Base-by-base conservation (phyloP, 2,797 vertebrate genomes). In the Loriculus beryllinus region DNA sequence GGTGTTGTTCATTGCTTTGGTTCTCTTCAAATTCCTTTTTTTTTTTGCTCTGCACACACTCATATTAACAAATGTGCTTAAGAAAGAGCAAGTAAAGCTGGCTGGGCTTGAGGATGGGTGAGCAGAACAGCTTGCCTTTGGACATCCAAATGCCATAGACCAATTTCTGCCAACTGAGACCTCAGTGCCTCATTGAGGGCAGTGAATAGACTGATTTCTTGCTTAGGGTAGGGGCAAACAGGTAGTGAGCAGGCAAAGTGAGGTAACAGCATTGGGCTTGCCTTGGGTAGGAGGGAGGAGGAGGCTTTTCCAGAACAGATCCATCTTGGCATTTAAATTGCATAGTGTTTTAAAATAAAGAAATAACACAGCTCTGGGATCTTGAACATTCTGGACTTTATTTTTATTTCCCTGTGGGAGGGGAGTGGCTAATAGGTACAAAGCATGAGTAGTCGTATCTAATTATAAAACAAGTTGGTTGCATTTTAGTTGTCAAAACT, bases 321-420 rank as follows among this genome's bases (percentile, higher is more conserved):
- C 83, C 33, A 12, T 84, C 65, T 51, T 62, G 68, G 31, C 54
- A 64, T 67, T 93, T 90, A 76, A 90, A 40, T 49, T 62, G 42
- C 31, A 39, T 62, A 65, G 54, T 48, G 21, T 67, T 93, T 90
- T 86, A 88, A 93, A 92, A 89, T 91, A 83, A 93, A 94, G 77
- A 88, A 90, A 82, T 86, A 60, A 79, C 40, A 14, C 39, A 57
- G 88, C 64, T 82, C 80, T 21, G 43, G 47, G 76, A 91, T 92
- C 57, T 39, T 72, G 47, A 93, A 82, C 47, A 13, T 94, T 87
- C 78, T 80, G 84, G 85, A 69, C 85, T 93, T 92, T 85, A 81
- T 96, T 97, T 95, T 95, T 89, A 82, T 91, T 96, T 88, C 57
- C 10, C 78, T 51, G 79, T 88, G 81, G 92, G 88, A 95, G 89